phyloP scores from a whole-genome alignment of 2,113 vertebrate species.

The Lathamus discolor region DNA sequence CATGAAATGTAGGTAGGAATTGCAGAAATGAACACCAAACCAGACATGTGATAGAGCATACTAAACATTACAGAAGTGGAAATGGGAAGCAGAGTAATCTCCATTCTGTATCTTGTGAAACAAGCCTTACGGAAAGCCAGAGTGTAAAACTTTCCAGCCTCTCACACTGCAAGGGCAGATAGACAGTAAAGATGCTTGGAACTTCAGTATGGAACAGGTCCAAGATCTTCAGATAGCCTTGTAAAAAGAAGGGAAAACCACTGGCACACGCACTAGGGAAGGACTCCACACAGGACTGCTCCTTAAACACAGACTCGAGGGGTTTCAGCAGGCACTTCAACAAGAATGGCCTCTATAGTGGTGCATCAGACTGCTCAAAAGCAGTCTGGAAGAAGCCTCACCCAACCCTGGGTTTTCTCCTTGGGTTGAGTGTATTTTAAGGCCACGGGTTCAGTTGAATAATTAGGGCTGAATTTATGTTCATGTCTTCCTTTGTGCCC shows the following conservation, averaged over 20 bases:
- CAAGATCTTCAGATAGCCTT: constrained; percentile 32
- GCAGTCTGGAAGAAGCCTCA: background rate
- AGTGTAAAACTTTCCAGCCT: constrained; percentile 28
- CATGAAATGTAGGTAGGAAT: background rate
- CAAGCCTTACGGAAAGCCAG: background rate
- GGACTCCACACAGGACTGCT: background rate
- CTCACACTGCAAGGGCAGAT: constrained; percentile 11
- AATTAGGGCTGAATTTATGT: background rate
- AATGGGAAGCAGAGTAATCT: constrained; percentile 24
- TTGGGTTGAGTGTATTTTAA: background rate
- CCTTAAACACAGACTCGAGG: background rate
- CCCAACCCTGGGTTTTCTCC: background rate
- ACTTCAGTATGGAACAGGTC: constrained; percentile 23
- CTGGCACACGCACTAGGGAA: background rate
- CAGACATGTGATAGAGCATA: background rate
- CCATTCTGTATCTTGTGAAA: background rate
- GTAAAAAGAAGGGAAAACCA: constrained; percentile 1
- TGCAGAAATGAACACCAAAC: constrained; percentile 12
- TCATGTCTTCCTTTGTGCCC: background rate
- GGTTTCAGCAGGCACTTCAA: background rate
- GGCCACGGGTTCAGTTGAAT: background rate
- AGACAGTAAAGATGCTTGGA: constrained; percentile 22
- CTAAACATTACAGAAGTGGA: constrained; percentile 31
- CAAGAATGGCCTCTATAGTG: background rate
- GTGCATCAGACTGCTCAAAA: background rate